Percentiles rank a stretch among this genome's conserved stretches.
Evolutionary conservation across 2,113 vertebrate genomes (phyloP).

Genomic region (Rhinopithecus roxellana): DNA sequence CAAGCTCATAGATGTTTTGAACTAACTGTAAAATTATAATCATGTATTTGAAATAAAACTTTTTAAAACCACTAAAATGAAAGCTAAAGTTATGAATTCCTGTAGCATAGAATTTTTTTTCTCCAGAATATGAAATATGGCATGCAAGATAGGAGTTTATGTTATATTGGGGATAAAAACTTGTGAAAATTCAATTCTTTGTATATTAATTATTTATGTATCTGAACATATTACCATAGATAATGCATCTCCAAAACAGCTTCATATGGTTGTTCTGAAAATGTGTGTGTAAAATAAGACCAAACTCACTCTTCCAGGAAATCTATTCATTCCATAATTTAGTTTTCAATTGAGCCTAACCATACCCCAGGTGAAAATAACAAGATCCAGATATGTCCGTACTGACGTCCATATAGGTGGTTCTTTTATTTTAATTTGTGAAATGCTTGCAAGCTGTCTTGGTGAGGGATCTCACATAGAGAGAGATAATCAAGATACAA

Average conservation of each 20-base stretch:
- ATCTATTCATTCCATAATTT: constrained; percentile 84
- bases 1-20: constrained; percentile 33
- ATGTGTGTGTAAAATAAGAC: constrained; percentile 77
- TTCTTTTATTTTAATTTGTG: constrained; percentile 85
- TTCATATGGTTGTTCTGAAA: constrained; percentile 70
- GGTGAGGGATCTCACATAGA: constrained; percentile 80
- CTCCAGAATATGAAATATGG: background rate
- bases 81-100: constrained; percentile 20
- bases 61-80: background rate
- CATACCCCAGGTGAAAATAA: constrained; percentile 86
- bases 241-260: constrained; percentile 72
- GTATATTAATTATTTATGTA: constrained; percentile 42
- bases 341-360: constrained; percentile 84
- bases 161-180: constrained; percentile 27
- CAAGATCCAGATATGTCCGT: constrained; percentile 83
- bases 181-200: constrained; percentile 46
- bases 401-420: constrained; percentile 82
- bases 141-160: background rate
- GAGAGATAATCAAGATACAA: constrained; percentile 81
- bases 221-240: constrained; percentile 58
- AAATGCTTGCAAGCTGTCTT: constrained; percentile 84
- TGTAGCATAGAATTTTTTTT: background rate
- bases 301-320: constrained; percentile 81
- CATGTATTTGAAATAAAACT: constrained; percentile 36
- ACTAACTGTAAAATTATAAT: constrained; percentile 36